These are phyloP conservation scores for honey bee (Apis mellifera) DNA, from an alignment of 1,140 invertebrate genomes.

Conservation along the genomic window DNA sequence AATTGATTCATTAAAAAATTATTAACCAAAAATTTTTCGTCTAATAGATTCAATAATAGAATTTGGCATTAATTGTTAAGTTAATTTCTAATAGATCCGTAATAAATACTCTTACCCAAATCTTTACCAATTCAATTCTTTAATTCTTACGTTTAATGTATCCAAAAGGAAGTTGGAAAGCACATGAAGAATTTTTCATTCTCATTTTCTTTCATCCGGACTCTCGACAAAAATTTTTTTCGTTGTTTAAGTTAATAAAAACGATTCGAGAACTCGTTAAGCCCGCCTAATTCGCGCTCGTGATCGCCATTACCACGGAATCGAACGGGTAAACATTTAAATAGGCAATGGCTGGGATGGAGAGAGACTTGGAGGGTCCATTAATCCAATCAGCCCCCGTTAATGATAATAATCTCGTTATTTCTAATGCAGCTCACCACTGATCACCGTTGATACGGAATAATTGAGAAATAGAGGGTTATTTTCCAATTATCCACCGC, in stretches of 20 bases:
- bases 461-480: conserved; percentile 38
- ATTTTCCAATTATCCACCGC: conserved; percentile 28
- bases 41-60: no score
- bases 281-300: neutral
- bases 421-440: conserved; percentile 23
- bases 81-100: no score
- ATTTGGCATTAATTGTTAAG: no score
- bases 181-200: no score
- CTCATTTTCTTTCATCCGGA: neutral
- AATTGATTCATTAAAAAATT: no score
- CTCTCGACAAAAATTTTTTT: neutral
- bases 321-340: conserved; percentile 13
- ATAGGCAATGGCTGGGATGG: neutral
- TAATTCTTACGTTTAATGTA: neutral
- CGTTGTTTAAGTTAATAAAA: no score
- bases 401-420: conserved; percentile 38
- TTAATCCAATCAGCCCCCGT: conserved; percentile 30
- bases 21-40: no score
- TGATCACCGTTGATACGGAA: conserved; percentile 13
- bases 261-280: neutral
- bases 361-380: conserved; percentile 21
- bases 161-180: fast-evolving
- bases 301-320: neutral
- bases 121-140: no score
- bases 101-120: no score